Conservation (phyloP, 2,113 vertebrate species). For the Gasterosteus aculeatus region DNA sequence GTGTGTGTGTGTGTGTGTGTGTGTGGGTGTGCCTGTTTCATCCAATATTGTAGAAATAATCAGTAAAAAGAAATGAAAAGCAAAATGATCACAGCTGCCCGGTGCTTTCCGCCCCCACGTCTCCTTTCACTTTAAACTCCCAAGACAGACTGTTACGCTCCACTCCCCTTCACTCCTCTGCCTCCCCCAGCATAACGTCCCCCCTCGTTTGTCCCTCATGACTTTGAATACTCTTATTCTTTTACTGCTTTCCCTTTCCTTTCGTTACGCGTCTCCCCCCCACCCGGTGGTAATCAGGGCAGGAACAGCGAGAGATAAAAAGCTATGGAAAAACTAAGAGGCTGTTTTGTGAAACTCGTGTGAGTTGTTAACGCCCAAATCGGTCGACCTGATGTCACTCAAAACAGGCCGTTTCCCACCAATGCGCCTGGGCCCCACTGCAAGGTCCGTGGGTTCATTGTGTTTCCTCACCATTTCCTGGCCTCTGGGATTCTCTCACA, state of each 20-base stretch:
- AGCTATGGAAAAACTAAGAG: constrained; percentile 30
- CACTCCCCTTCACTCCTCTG: constrained; percentile 8
- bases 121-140: constrained; percentile 35
- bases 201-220: constrained; percentile 30
- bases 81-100: constrained; percentile 48
- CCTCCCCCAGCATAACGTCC: constrained; percentile 52
- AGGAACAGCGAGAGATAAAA: constrained; percentile 29
- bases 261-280: background rate
- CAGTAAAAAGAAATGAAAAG: constrained; percentile 33
- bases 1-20: background rate
- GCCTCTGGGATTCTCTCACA: constrained; percentile 26
- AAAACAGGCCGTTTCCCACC: constrained; percentile 51
- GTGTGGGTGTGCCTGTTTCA: background rate
- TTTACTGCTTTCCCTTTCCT: constrained; percentile 1
- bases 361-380: constrained; percentile 33
- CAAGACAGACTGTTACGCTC: constrained; percentile 32
- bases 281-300: constrained; percentile 26
- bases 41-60: constrained; percentile 43
- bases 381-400: constrained; percentile 38
- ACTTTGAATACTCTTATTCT: constrained; percentile 12
- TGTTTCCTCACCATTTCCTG: constrained; percentile 71
- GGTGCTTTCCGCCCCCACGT: constrained; percentile 38
- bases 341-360: constrained; percentile 1
- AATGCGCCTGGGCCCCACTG: constrained; percentile 38
- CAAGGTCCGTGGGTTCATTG: constrained; percentile 52